These are phyloP conservation scores for Arrhopalites spinosus DNA, from an alignment of 2,888 invertebrate species.

Conservation along the genomic window DNA sequence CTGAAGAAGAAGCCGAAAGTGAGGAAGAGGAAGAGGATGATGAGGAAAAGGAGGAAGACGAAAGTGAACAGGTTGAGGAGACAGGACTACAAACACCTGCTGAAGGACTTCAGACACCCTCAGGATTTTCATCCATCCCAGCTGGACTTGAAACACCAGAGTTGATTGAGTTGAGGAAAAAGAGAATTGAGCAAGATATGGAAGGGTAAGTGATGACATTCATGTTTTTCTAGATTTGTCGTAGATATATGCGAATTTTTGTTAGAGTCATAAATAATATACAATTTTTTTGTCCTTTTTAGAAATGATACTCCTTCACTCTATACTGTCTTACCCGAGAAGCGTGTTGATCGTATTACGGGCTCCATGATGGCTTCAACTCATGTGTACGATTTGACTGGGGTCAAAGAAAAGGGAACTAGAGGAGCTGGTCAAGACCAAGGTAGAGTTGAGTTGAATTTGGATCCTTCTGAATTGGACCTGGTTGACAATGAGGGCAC, in stretches of 20 bases:
- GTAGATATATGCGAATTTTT: background rate
- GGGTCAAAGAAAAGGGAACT: slow-evolving; percentile 55
- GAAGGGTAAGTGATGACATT: slow-evolving; percentile 73
- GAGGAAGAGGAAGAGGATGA: slow-evolving; percentile 67
- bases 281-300: slow-evolving; percentile 47
- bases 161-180: slow-evolving; percentile 95
- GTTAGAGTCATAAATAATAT: background rate
- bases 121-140: slow-evolving; percentile 86
- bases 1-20: slow-evolving; percentile 78
- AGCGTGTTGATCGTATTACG: slow-evolving; percentile 84
- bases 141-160: slow-evolving; percentile 98
- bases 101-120: slow-evolving; percentile 92
- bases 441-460: slow-evolving; percentile 87
- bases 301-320: slow-evolving; percentile 91
- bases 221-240: too few species aligned
- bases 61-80: slow-evolving; percentile 66
- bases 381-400: slow-evolving; percentile 93
- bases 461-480: slow-evolving; percentile 97
- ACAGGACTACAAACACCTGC: slow-evolving; percentile 91
- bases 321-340: slow-evolving; percentile 94
- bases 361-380: slow-evolving; percentile 97
- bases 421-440: slow-evolving; percentile 58
- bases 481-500: slow-evolving; percentile 90
- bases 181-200: slow-evolving; percentile 93
- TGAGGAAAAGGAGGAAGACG: slow-evolving; percentile 65